phyloP scores from a whole-genome alignment of 2,888 invertebrate genomes.

The Gasteruption jaculator region DNA sequence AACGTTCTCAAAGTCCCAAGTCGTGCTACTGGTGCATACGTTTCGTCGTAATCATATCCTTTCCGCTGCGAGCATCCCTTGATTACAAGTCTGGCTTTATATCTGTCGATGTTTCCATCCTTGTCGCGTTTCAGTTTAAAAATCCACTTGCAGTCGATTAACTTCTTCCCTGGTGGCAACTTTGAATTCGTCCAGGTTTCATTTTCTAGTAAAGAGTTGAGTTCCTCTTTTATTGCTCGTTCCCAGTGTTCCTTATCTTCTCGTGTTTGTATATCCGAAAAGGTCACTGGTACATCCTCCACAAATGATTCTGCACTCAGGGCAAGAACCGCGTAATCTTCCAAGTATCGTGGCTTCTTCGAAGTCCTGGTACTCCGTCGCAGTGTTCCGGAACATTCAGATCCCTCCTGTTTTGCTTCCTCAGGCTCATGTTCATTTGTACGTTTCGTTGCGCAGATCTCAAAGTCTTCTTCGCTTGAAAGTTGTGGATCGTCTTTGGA shows the following conservation, averaged over 20 bases:
- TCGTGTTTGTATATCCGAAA: constrained; percentile 13
- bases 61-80: no score
- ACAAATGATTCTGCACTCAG: constrained; percentile 15
- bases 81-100: constrained; percentile 31
- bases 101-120: constrained; percentile 21
- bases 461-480: no score
- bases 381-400: no score
- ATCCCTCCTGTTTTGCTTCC: no score
- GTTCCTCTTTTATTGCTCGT: constrained; percentile 19
- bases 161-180: constrained; percentile 9
- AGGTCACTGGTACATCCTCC: constrained; percentile 18
- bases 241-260: constrained; percentile 17
- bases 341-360: constrained; percentile 9
- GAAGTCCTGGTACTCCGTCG: constrained; percentile 11
- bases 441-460: no score
- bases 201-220: constrained; percentile 14
- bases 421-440: no score
- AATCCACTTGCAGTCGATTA: constrained; percentile 21
- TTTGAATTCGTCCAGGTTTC: constrained; percentile 14
- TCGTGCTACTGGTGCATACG: no score
- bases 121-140: constrained; percentile 24
- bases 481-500: no score
- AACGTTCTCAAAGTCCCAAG: no score
- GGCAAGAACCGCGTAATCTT: constrained; percentile 17
- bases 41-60: no score